These are phyloP conservation scores for Sebastes baramenuke DNA, from an alignment of 2,797 vertebrate genomes.

Conservation along the genomic window DNA sequence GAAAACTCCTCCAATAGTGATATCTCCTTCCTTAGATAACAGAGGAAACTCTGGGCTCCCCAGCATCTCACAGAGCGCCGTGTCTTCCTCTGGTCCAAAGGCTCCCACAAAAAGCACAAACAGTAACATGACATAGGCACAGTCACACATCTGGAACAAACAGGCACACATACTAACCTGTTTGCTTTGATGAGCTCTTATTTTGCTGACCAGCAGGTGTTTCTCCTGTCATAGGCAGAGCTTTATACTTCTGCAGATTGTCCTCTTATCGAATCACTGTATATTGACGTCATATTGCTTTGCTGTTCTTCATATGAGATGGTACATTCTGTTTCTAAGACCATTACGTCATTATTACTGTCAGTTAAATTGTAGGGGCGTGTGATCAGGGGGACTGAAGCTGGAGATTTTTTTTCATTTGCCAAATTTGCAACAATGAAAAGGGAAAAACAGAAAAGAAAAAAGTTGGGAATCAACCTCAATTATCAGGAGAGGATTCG, in stretches of 20 bases:
- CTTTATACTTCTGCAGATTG: constrained; percentile 36
- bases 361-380: not conserved
- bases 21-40: constrained; percentile 76
- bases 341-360: not conserved
- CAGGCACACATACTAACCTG: not conserved
- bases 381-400: not conserved
- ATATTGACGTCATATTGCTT: constrained; percentile 29
- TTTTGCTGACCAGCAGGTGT: not conserved
- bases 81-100: constrained; percentile 48
- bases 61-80: constrained; percentile 64
- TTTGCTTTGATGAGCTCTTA: not conserved
- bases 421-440: no score
- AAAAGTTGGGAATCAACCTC: no score
- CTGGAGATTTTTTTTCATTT: no score
- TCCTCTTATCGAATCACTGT: constrained; percentile 41
- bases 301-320: not conserved
- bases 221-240: not conserved
- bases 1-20: constrained; percentile 82
- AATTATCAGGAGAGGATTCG: no score
- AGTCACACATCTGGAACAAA: constrained; percentile 37
- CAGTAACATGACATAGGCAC: constrained; percentile 53
- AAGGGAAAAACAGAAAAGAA: no score
- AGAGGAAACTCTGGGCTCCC: constrained; percentile 71
- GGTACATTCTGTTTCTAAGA: not conserved
- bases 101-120: constrained; percentile 51